Base-by-base conservation (phyloP, 2,888 invertebrate genomes). In the Lasioglossum calceatum region DNA sequence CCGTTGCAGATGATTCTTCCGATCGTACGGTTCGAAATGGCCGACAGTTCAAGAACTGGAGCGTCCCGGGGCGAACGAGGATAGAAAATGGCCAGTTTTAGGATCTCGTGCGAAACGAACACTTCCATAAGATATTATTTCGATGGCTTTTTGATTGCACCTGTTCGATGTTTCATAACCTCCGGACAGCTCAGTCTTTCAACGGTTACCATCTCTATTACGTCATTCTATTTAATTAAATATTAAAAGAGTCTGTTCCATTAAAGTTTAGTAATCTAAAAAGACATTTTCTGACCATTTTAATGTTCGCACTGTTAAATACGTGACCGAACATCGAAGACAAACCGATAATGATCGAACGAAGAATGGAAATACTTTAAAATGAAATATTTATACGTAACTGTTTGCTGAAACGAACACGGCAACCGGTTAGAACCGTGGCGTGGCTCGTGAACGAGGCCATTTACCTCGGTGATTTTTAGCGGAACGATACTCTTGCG, bases 1-100 rank as follows among this genome's bases (percentile, higher is more conserved):
- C 80, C 74, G 58, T 77, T 71, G 81, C 86, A 77, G 82, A 89
- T 81, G 81, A 87, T 79, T 83, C 87, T 88, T 79, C 72, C 44
- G 36, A 44, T 71, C 50, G 61, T 4, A 2, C 73, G 47, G 47
- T 1, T 64, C 23, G 23, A 42, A 42, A 39, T 16, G 70, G 72
- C 14, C n/a, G 12, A 12, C 32, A 2, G 32, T 47, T 73, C 47
- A 50, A 32, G 16, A 67, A 39, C 39, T 8, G 70, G 1, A 70
- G 12, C 42, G 36, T 39, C 39, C 36, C 23, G 39, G 42, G 12
- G 4, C 39, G n/a, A 39, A 70, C 70, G 42, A 70, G 23, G 42
- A 70, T 70, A 23, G 70, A 36, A 70, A 70, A 23, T 39, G n/a
- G 1, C 42, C 70, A 42, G 19, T 39, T 42, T n/a, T n/a, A 3